Conservation (phyloP, 2,888 invertebrate species). For the Nomada hirtipes region DNA sequence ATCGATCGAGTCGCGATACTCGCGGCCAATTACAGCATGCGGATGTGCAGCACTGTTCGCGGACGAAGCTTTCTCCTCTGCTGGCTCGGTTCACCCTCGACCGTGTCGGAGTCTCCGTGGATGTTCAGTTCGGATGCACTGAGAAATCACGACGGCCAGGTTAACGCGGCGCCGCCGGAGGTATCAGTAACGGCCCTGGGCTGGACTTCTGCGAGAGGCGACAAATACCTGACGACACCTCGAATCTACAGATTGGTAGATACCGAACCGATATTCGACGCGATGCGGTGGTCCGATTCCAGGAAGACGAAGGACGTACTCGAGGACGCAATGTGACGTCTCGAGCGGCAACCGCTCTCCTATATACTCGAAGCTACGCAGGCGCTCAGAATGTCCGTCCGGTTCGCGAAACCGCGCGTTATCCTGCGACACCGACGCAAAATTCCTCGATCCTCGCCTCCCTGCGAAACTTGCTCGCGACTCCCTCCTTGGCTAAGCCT, state of each 20-base stretch:
- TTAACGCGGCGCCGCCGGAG: background rate
- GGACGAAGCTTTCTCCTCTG: background rate
- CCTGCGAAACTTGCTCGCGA: background rate
- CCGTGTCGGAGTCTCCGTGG: background rate
- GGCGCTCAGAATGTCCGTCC: slow-evolving; percentile 14
- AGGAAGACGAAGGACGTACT: slow-evolving; percentile 56
- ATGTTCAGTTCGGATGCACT: background rate
- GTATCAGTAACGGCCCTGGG: background rate
- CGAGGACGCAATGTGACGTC: slow-evolving; percentile 68
- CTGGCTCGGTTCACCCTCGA: background rate
- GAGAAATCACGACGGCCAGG: background rate
- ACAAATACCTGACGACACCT: background rate
- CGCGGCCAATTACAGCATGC: slow-evolving; percentile 1
- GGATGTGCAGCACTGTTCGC: background rate
- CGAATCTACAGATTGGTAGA: background rate
- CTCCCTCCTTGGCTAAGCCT: too few species aligned
- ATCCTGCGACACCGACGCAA: slow-evolving; percentile 13
- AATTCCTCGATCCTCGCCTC: background rate
- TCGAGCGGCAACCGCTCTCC: slow-evolving; percentile 56
- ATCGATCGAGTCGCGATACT: background rate
- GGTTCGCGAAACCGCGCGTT: slow-evolving; percentile 22
- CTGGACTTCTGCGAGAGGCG: background rate
- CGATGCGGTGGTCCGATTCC: slow-evolving; percentile 14
- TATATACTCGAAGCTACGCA: slow-evolving; percentile 59
- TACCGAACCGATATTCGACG: slow-evolving; percentile 10